phyloP scores from a whole-genome alignment of 2,888 invertebrate species.

The Epinotia brunnichana region DNA sequence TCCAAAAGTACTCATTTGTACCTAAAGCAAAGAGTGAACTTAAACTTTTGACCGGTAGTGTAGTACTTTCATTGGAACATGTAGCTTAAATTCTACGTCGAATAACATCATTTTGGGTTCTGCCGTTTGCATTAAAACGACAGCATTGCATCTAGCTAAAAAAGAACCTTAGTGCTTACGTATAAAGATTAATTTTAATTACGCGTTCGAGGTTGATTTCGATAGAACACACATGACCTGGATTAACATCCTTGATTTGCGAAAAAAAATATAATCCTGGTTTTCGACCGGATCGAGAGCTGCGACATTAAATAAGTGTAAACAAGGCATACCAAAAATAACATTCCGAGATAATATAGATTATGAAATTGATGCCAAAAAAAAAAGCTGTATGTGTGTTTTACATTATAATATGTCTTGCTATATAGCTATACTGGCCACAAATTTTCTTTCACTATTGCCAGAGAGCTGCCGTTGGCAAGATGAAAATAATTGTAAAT shows the following conservation, averaged over 20 bases:
- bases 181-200: no score
- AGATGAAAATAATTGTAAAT: slow-evolving; percentile 39
- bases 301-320: background rate
- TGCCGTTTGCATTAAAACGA: no score
- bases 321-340: background rate
- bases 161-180: background rate
- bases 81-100: no score
- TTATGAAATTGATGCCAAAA: background rate
- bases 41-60: no score
- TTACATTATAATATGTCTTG: background rate
- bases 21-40: no score
- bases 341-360: slow-evolving; percentile 4
- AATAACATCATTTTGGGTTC: no score
- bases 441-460: background rate
- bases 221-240: no score
- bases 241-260: background rate
- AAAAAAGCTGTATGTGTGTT: background rate
- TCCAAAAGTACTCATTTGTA: no score
- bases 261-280: background rate
- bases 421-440: background rate
- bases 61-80: no score
- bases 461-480: slow-evolving; percentile 56
- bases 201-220: no score
- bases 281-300: background rate
- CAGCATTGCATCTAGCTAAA: no score